phyloP scores from a whole-genome alignment of 1,140 invertebrate species.

The Tetramorium simillimum region DNA sequence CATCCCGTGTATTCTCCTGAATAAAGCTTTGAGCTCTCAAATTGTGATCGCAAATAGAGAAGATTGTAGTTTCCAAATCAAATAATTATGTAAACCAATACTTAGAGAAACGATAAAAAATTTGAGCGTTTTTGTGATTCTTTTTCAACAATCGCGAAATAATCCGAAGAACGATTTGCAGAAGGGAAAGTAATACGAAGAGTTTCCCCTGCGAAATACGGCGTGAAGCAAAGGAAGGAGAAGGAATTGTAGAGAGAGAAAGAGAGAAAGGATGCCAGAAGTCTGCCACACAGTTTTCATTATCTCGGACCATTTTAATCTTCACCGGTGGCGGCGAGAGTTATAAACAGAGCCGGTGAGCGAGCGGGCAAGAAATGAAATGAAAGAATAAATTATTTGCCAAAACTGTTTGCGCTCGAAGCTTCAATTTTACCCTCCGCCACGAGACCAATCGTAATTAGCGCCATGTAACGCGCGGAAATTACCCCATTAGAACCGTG shows the following conservation, averaged over 20 bases:
- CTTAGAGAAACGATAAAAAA: conserved; percentile 39
- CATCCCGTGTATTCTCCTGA: neutral
- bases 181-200: conserved; percentile 60
- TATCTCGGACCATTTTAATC: conserved; percentile 78
- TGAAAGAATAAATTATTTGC: conserved; percentile 77
- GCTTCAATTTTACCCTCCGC: conserved; percentile 50
- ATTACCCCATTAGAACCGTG: conserved; percentile 30
- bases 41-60: neutral
- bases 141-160: conserved; percentile 41
- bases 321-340: conserved; percentile 72
- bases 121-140: conserved; percentile 21
- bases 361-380: conserved; percentile 71
- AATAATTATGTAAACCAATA: neutral
- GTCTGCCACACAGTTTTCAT: conserved; percentile 74
- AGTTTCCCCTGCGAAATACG: neutral
- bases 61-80: neutral
- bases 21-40: neutral
- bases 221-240: conserved; percentile 29
- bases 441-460: conserved; percentile 58
- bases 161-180: conserved; percentile 32
- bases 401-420: conserved; percentile 37
- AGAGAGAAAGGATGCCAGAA: conserved; percentile 30
- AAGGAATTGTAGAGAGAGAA: conserved; percentile 12
- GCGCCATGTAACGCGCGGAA: conserved; percentile 19
- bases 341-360: conserved; percentile 72